Base-by-base conservation (phyloP, 2,113 vertebrate genomes). In the Furnarius figulus region DNA sequence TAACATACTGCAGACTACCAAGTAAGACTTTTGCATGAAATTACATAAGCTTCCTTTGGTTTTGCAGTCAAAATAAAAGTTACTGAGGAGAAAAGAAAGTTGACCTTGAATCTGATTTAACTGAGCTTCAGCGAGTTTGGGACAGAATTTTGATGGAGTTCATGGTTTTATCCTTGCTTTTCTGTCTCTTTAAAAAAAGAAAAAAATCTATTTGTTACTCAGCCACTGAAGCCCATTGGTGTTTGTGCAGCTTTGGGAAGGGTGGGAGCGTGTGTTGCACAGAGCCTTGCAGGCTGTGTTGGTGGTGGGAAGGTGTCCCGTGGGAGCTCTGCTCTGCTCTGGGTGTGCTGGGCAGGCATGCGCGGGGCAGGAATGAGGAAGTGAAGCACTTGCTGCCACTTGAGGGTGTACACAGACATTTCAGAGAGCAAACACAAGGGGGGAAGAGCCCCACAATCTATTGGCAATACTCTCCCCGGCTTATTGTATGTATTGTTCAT, bases 321-420 rank as follows among this genome's bases (percentile, higher is more conserved):
- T 33, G 27, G 3, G 44, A 53, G 58, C 35, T 39, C 46, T 10
- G 46, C 53, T 19, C 21, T 16, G 59, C 0, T 15, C 4, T 50
- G 7, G 8, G 12, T 0, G 42, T 8, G 50, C 2, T 22, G 78
- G 62, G n/a, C 47, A 6, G 52, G 89, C 90, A 53, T 89, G 94
- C 53, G 61, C 16, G 0, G 8, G 3, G 12, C 14, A 44, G 81
- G 87, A 93, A 96, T 76, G 91, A 91, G 93, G 94, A 96, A 96
- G 93, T 61, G 27, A 1, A 49, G 75, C 37, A 0, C 53, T 87
- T 10, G 22, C 49, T 4, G 12, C 68, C 78, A 7, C 39, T 42
- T 2, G 14, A 23, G 27, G 12, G 37, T 76, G 74, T 37, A 37
- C 82, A 13, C 85, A 4, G 1, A 35, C n/a, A 40, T 58, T 70